These are phyloP conservation scores for Dipus sagitta DNA, from an alignment of 2,797 vertebrate species.

Conservation along the genomic window DNA sequence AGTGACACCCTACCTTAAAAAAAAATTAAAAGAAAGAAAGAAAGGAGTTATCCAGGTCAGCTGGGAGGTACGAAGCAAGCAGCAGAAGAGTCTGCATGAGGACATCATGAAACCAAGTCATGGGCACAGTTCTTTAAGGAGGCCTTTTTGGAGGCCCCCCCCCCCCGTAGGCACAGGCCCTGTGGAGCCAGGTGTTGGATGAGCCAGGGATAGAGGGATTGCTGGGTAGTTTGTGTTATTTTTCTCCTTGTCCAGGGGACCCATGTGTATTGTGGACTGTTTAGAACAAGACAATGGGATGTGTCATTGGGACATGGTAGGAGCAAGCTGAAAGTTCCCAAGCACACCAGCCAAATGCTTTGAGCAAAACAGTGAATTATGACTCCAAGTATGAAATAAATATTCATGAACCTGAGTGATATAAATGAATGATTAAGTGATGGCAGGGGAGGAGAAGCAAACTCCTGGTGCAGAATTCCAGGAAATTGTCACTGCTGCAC, in stretches of 20 bases:
- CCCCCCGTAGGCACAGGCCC: too few species aligned
- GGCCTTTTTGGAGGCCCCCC: background rate
- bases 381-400: background rate
- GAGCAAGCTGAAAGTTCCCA: background rate
- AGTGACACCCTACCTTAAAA: too few species aligned
- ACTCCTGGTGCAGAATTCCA: background rate
- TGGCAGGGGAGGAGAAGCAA: background rate
- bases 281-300: background rate
- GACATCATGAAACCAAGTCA: background rate
- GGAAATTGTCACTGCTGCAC: accelerated
- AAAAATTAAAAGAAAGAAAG: too few species aligned
- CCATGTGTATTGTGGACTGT: accelerated
- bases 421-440: background rate
- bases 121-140: background rate
- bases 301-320: accelerated
- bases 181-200: accelerated
- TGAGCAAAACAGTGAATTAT: background rate
- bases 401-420: background rate
- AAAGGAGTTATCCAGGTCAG: background rate
- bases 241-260: accelerated
- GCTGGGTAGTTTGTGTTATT: accelerated
- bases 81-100: background rate
- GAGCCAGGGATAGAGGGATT: accelerated
- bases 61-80: background rate
- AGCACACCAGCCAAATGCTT: background rate